These are phyloP conservation scores for Exocentrus adspersus DNA, from an alignment of 2,888 invertebrate genomes.

Conservation along the genomic window DNA sequence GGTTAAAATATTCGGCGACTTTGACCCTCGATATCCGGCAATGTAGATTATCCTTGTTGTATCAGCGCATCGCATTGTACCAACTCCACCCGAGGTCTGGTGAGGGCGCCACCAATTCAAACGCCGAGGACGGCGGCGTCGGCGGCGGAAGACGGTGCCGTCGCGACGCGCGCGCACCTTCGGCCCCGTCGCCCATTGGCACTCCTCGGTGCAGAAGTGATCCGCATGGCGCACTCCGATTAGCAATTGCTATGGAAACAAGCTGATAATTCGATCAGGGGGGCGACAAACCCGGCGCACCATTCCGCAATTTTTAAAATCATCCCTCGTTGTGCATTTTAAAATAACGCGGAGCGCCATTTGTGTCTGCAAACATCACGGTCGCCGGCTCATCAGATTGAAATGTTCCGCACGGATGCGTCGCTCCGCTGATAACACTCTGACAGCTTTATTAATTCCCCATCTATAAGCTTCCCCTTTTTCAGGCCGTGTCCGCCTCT, in stretches of 20 bases:
- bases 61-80: no score
- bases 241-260: slow-evolving; percentile 71
- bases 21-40: no score
- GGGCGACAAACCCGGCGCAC: slow-evolving; percentile 61
- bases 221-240: slow-evolving; percentile 65
- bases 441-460: slow-evolving; percentile 83
- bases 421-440: slow-evolving; percentile 66
- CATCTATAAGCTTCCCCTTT: slow-evolving; percentile 62
- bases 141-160: slow-evolving; percentile 6
- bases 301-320: slow-evolving; percentile 65
- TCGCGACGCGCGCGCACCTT: slow-evolving; percentile 32
- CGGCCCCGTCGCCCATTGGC: slow-evolving; percentile 59
- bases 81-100: no score
- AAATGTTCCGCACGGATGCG: slow-evolving; percentile 64
- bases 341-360: slow-evolving; percentile 60
- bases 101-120: slow-evolving; percentile 18
- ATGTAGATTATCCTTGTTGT: no score
- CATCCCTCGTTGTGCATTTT: slow-evolving; percentile 58
- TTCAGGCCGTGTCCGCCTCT: slow-evolving; percentile 47
- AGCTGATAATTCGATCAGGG: slow-evolving; percentile 63
- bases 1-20: no score
- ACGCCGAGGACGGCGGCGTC: slow-evolving; percentile 13
- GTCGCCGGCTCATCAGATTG: slow-evolving; percentile 60
- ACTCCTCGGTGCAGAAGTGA: slow-evolving; percentile 61
- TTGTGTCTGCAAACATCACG: slow-evolving; percentile 64